A percentile compares a stretch with the other conserved stretches of the same genome.
Conservation (phyloP, 2,113 vertebrate species). For the Gasterosteus aculeatus region DNA sequence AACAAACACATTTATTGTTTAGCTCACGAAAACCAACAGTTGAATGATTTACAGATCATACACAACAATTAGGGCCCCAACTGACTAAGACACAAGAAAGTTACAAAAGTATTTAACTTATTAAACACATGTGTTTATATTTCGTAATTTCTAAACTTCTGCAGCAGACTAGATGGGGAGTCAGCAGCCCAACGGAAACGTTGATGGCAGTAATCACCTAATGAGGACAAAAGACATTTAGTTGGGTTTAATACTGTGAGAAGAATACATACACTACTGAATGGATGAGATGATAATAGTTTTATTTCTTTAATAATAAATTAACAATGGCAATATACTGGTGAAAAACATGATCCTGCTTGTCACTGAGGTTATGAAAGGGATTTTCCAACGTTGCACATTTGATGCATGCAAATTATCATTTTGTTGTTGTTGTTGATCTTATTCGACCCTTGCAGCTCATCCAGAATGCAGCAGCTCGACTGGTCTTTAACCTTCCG, state of each 20-base stretch:
- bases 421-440: background rate
- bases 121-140: constrained; percentile 78
- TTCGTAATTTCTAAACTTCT: constrained; percentile 97
- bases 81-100: background rate
- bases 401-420: background rate
- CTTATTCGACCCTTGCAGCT: background rate
- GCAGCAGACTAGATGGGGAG: constrained; percentile 89
- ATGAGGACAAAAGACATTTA: background rate
- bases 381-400: background rate
- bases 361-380: background rate
- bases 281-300: background rate
- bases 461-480: too few relatives aligned
- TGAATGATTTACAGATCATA: background rate
- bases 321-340: background rate
- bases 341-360: background rate
- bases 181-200: constrained; percentile 91
- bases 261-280: background rate
- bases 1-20: constrained; percentile 1
- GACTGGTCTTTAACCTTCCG: too few relatives aligned
- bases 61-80: background rate
- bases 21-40: background rate
- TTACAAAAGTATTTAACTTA: background rate
- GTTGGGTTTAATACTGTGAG: background rate
- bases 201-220: constrained; percentile 82
- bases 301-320: background rate